phyloP scores from a whole-genome alignment of 2,113 vertebrate genomes.

The Dasyurus viverrinus region DNA sequence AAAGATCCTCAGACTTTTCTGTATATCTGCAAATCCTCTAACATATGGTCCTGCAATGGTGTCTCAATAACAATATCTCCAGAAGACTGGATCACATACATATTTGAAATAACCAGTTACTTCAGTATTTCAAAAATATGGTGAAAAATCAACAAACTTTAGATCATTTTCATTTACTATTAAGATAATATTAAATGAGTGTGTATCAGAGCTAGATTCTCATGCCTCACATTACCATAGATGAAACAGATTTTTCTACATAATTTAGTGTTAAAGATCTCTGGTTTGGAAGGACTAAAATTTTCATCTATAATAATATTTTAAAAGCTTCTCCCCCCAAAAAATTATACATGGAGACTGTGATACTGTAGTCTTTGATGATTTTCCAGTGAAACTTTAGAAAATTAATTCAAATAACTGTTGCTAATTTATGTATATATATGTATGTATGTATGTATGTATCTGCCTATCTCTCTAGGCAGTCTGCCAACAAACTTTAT shows the following conservation, averaged over 20 bases:
- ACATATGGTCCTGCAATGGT: neutral
- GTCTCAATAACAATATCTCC: neutral
- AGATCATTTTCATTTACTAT: conserved; percentile 11
- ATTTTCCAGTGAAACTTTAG: conserved; percentile 17
- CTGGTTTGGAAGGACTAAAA: neutral
- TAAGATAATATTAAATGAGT: conserved; percentile 3
- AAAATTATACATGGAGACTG: neutral
- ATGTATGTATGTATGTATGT: too few species aligned
- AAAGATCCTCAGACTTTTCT: neutral
- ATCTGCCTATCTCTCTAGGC: neutral
- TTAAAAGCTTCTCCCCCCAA: neutral
- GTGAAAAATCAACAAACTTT: neutral
- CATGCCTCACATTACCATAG: conserved; percentile 4
- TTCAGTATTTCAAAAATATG: conserved; percentile 17
- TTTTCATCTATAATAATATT: conserved; percentile 19
- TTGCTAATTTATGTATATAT: neutral
- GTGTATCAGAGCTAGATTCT: conserved; percentile 24
- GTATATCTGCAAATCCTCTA: neutral
- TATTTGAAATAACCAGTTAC: neutral
- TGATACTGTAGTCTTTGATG: neutral
- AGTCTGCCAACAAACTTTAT: neutral
- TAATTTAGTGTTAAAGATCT: conserved; percentile 13
- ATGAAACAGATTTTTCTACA: neutral
- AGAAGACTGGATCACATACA: neutral
- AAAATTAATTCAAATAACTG: conserved; percentile 9